phyloP scores from a whole-genome alignment of 2,113 vertebrate species.

The Semnornis frantzii region DNA sequence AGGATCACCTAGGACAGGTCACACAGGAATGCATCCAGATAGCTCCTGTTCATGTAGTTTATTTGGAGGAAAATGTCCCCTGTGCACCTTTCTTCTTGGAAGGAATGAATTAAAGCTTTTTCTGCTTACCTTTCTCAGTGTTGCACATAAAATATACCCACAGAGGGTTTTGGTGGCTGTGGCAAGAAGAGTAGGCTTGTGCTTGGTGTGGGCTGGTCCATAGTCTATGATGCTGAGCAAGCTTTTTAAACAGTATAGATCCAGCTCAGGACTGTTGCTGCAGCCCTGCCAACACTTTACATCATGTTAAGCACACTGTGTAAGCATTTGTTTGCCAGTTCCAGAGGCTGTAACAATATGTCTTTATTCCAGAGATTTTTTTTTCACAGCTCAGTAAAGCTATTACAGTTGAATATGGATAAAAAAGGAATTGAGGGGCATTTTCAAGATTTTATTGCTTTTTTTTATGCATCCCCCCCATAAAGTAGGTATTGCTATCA shows the following conservation, averaged over 20 bases:
- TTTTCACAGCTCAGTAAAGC: conserved; percentile 1
- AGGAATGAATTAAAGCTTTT: neutral
- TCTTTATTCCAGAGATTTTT: conserved; percentile 35
- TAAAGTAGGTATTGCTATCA: conserved; percentile 32
- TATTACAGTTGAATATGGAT: neutral
- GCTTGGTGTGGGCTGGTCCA: neutral
- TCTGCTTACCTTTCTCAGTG: neutral
- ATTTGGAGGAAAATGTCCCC: neutral
- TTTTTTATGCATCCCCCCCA: neutral
- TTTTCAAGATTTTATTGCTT: conserved; percentile 18
- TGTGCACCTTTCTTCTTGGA: neutral
- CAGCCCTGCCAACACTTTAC: neutral
- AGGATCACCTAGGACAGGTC: too few species aligned
- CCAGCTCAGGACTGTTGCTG: neutral
- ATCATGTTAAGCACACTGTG: neutral
- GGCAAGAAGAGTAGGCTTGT: neutral
- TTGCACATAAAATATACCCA: neutral
- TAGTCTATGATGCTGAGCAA: neutral
- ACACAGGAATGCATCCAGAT: too few species aligned
- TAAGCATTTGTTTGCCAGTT: conserved; percentile 8
- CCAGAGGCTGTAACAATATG: neutral
- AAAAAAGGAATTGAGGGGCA: neutral
- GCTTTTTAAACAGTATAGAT: neutral
- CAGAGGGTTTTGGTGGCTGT: neutral
- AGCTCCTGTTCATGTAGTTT: neutral